Evolutionary conservation across 2,797 vertebrate genomes (phyloP).

Genomic region (Acipenser oxyrinchus): DNA sequence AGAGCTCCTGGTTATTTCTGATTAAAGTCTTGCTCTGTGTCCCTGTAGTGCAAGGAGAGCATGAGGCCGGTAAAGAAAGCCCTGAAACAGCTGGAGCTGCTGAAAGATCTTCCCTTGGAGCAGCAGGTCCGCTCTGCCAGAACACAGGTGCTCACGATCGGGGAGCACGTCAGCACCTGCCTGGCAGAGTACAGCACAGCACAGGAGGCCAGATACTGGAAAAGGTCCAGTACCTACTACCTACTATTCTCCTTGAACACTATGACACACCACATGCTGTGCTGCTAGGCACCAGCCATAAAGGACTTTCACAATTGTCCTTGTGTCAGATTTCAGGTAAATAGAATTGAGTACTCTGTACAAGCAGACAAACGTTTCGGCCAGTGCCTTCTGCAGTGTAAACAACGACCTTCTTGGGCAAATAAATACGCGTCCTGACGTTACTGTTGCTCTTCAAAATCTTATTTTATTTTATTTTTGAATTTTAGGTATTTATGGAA

Average conservation of each 20-base stretch:
- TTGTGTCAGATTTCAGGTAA: too few relatives aligned
- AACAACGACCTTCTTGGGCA: too few relatives aligned
- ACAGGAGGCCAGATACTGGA: conserved; percentile 44
- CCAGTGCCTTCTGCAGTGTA: too few relatives aligned
- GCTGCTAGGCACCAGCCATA: too few relatives aligned
- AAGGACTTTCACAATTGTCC: too few relatives aligned
- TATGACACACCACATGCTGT: too few relatives aligned
- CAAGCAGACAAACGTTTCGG: too few relatives aligned
- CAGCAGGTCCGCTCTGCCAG: conserved; percentile 27
- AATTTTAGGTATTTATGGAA: conserved; percentile 36
- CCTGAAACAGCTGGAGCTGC: conserved; percentile 35
- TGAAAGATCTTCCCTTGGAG: conserved; percentile 26
- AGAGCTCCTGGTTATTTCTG: conserved; percentile 1
- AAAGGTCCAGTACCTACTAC: conserved; percentile 29
- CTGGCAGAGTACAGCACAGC: conserved; percentile 38
- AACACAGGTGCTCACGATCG: conserved; percentile 30
- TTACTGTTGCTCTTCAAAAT: too few relatives aligned
- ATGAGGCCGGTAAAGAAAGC: conserved; percentile 44
- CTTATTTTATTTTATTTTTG: too few relatives aligned
- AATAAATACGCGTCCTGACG: too few relatives aligned
- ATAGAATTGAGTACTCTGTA: too few relatives aligned
- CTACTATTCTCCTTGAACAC: too few relatives aligned
- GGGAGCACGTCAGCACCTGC: conserved; percentile 38
- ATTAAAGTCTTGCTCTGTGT: conserved; percentile 8
- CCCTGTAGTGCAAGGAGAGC: conserved; percentile 47